These are phyloP conservation scores for Catonia carolina DNA, from an alignment of 2,888 invertebrate species.

Conservation along the genomic window DNA sequence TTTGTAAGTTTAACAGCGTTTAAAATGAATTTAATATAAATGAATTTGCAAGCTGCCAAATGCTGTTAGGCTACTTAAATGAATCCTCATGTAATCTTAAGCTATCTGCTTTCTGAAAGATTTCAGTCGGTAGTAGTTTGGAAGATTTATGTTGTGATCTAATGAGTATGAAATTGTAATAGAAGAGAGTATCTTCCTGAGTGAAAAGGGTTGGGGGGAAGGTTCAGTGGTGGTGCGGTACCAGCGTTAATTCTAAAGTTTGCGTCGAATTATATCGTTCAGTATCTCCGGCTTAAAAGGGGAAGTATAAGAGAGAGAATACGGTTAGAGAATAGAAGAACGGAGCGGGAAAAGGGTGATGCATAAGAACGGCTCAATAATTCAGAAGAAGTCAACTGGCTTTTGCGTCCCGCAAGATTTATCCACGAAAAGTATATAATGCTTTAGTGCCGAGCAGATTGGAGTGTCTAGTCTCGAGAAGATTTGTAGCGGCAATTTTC, in stretches of 20 bases:
- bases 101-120: too few relatives aligned
- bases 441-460: slow-evolving; percentile 10
- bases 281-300: background rate
- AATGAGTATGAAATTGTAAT: too few relatives aligned
- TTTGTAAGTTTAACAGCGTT: too few relatives aligned
- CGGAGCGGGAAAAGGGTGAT: background rate
- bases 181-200: too few relatives aligned
- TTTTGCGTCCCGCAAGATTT: slow-evolving; percentile 13
- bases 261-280: background rate
- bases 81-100: too few relatives aligned
- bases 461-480: slow-evolving; percentile 11
- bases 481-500: slow-evolving; percentile 14
- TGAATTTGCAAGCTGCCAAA: too few relatives aligned
- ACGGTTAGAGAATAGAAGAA: slow-evolving; percentile 3
- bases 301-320: background rate
- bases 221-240: too few relatives aligned
- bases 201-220: too few relatives aligned
- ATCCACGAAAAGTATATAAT: slow-evolving; percentile 13
- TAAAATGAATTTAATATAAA: too few relatives aligned
- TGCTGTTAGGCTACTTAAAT: too few relatives aligned
- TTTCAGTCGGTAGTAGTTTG: too few relatives aligned
- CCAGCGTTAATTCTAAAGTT: slow-evolving; percentile 1
- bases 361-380: slow-evolving; percentile 1
- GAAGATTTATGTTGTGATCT: too few relatives aligned
- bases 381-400: slow-evolving; percentile 14